Evolutionary conservation across 1,140 invertebrate genomes (phyloP).

Genomic region (Heliconius nattereri): DNA sequence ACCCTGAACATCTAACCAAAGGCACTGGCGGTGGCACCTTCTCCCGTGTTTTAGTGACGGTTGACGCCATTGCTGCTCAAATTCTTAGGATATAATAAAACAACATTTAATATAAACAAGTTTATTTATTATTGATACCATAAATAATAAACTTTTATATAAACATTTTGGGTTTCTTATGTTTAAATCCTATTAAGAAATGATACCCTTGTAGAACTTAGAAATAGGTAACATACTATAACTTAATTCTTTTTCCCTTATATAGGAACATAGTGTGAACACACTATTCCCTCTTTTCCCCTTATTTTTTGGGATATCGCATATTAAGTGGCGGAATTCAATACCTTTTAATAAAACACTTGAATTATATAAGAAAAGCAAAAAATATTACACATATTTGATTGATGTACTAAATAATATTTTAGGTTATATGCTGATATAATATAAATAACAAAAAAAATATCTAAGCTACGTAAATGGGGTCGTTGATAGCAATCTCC

Average conservation of each 20-base stretch:
- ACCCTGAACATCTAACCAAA: constrained; percentile 91
- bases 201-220: neutral
- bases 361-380: too few relatives aligned
- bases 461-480: constrained; percentile 60
- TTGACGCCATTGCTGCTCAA: constrained; percentile 59
- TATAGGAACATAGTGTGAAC: too few relatives aligned
- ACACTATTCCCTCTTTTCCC: too few relatives aligned
- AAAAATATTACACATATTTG: too few relatives aligned
- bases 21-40: constrained; percentile 84
- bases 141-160: neutral
- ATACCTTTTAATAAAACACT: too few relatives aligned
- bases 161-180: neutral
- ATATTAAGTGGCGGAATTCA: too few relatives aligned
- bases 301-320: too few relatives aligned
- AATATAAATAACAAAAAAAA: neutral
- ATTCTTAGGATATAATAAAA: constrained; percentile 63
- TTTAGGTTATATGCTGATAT: neutral
- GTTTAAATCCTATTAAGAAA: neutral
- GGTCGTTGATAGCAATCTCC: constrained; percentile 56
- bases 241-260: neutral
- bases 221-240: neutral
- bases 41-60: constrained; percentile 71
- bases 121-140: neutral
- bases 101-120: neutral
- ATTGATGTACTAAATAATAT: neutral